These are phyloP conservation scores for Homarus americanus DNA, from an alignment of 1,140 invertebrate species.

Conservation along the genomic window DNA sequence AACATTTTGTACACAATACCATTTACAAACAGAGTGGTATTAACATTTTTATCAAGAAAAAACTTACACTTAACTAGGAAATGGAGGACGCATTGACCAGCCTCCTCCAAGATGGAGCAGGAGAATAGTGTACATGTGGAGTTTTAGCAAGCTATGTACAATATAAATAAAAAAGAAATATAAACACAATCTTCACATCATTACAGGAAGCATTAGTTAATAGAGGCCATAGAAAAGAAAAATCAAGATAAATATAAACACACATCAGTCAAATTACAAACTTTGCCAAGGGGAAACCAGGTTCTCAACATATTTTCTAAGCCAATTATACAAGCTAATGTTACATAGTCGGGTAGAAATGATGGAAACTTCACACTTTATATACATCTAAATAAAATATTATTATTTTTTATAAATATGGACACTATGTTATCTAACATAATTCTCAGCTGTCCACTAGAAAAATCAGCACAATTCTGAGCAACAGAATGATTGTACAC, in stretches of 20 bases:
- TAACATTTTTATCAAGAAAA: constrained; percentile 73
- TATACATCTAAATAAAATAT: constrained; percentile 66
- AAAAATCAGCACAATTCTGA: constrained; percentile 42
- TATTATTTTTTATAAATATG: constrained; percentile 31
- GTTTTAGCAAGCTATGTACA: constrained; percentile 64
- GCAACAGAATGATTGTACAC: constrained; percentile 59
- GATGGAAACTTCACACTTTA: constrained; percentile 61
- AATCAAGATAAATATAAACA: constrained; percentile 23
- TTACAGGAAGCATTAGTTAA: constrained; percentile 41
- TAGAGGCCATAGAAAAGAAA: constrained; percentile 22
- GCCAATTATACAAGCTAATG: constrained; percentile 56
- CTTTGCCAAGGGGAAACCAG: not conserved
- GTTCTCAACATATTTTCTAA: constrained; percentile 56
- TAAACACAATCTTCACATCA: constrained; percentile 62
- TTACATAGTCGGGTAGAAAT: constrained; percentile 50
- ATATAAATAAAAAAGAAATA: constrained; percentile 72
- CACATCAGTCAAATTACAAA: constrained; percentile 11
- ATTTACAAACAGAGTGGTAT: constrained; percentile 74
- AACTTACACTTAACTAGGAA: constrained; percentile 70
- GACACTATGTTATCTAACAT: constrained; percentile 32
- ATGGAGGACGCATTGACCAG: constrained; percentile 57
- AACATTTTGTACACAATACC: constrained; percentile 74
- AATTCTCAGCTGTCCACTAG: constrained; percentile 16
- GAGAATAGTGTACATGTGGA: constrained; percentile 68
- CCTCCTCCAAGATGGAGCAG: constrained; percentile 55